Base-by-base conservation (phyloP, 2,797 vertebrate species). In the Pseudomugil gertrudae region DNA sequence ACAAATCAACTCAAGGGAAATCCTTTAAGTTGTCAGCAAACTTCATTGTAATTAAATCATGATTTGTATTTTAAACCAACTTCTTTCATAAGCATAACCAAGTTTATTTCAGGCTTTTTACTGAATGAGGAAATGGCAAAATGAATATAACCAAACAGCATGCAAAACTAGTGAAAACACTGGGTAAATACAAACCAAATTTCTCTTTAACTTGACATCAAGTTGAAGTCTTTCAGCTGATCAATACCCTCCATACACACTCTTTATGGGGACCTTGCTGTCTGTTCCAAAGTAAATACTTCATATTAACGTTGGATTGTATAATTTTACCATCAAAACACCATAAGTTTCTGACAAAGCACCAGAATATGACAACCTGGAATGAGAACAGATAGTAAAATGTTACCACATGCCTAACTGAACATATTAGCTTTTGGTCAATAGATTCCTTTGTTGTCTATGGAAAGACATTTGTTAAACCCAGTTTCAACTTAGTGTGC, bases 401-500 rank as follows among this genome's bases (percentile, higher is more conserved):
- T 27, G 33, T 23, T 4, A 45, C 40, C 32, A 3, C 23, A 26
- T 9, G 8, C 40, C 15, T 45, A 21, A 30, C 29, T 69, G 11
- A 24, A 40, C 40, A 53, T 40, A 57, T 50, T 60, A 45, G 29
- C 53, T 68, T 23, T 33, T 45, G 43, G 36, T 53, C 47, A 38
- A 62, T 56, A 1, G 19, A 50, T 53, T 6, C 19, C 40, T 32
- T 6, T 10, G 2, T 7, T 40, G 43, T 26, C 33, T 61, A 17
- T 32, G 26, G 5, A 52, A 69, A 64, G 23, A 36, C 3, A 32
- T 55, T 24, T 43, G 19, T 19, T 14, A 59, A 45, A 14, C 50
- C 29, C 48, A n/a, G 17, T 50, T n/a, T 6, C 58, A 61, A 52
- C 21, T 33, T 52, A 66, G 15, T 19, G 2, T 63, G 40, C 40